Evolutionary conservation across 2,113 vertebrate genomes (phyloP).

Genomic region (Macquaria ambigua): DNA sequence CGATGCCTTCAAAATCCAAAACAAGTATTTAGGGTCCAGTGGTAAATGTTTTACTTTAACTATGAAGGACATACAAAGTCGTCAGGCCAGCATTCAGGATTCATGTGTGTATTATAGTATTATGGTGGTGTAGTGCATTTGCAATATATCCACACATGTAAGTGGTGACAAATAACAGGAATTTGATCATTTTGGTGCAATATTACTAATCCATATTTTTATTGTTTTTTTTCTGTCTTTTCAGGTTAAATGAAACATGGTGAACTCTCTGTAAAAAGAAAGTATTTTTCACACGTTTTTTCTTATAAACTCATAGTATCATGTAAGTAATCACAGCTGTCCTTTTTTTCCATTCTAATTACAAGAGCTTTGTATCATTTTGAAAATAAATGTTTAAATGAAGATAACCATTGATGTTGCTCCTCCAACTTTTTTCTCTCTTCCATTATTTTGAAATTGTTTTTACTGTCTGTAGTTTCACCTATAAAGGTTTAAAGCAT

Average conservation of each 20-base stretch:
- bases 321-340: slow-evolving; percentile 30
- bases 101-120: neutral
- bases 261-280: slow-evolving; percentile 20
- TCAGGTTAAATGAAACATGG: slow-evolving; percentile 80
- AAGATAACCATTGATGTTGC: neutral
- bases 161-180: neutral
- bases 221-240: slow-evolving; percentile 46
- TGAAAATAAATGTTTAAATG: slow-evolving; percentile 38
- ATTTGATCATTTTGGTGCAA: neutral
- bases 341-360: neutral
- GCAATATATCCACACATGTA: neutral
- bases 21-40: neutral
- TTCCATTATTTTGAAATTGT: neutral
- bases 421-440: neutral
- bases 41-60: neutral
- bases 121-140: neutral
- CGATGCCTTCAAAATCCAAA: neutral
- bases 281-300: neutral
- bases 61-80: neutral
- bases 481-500: neutral
- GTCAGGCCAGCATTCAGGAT: neutral
- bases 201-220: neutral
- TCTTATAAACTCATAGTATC: neutral
- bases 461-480: neutral
- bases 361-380: slow-evolving; percentile 1